Evolutionary conservation across 2,797 vertebrate genomes (phyloP).

Genomic region (Gallinago solitaria): DNA sequence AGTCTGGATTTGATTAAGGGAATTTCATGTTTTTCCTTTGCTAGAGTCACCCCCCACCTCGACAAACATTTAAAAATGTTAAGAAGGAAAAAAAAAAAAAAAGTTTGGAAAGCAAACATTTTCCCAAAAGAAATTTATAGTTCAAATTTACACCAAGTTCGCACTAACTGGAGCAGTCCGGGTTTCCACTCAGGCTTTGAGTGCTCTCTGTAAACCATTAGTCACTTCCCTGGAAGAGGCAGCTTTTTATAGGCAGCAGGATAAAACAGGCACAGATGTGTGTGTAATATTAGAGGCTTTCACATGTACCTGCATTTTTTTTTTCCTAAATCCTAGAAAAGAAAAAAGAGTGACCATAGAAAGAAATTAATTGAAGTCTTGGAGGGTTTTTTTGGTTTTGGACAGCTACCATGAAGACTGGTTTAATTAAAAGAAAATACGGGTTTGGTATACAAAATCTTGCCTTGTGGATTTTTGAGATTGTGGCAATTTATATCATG

Average conservation of each 20-base stretch:
- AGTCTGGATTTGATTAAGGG: constrained; percentile 79
- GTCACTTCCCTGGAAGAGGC: constrained; percentile 79
- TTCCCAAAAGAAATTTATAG: constrained; percentile 80
- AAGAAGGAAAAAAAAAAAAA: neutral
- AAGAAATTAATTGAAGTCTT: neutral
- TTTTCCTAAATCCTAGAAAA: neutral
- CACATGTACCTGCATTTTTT: constrained; percentile 69
- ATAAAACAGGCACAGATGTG: constrained; percentile 79
- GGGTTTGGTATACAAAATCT: neutral
- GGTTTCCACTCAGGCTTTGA: constrained; percentile 72
- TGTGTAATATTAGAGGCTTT: constrained; percentile 62
- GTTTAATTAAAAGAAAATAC: constrained; percentile 13
- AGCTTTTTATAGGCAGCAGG: constrained; percentile 69
- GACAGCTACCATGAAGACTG: neutral
- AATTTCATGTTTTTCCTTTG: constrained; percentile 76
- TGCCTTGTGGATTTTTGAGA: neutral
- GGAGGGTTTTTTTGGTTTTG: neutral
- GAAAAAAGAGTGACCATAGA: constrained; percentile 1
- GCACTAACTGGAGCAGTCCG: constrained; percentile 75
- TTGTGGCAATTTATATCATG: neutral
- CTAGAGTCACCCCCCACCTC: constrained; percentile 78
- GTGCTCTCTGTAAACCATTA: constrained; percentile 78
- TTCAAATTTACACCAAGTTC: constrained; percentile 83
- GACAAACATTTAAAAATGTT: constrained; percentile 77
- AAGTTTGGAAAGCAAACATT: constrained; percentile 77